Evolutionary conservation across 2,797 vertebrate species (phyloP), one percentile per base, ranked within the genome.

Genomic region (Thripadectes ignobilis): DNA sequence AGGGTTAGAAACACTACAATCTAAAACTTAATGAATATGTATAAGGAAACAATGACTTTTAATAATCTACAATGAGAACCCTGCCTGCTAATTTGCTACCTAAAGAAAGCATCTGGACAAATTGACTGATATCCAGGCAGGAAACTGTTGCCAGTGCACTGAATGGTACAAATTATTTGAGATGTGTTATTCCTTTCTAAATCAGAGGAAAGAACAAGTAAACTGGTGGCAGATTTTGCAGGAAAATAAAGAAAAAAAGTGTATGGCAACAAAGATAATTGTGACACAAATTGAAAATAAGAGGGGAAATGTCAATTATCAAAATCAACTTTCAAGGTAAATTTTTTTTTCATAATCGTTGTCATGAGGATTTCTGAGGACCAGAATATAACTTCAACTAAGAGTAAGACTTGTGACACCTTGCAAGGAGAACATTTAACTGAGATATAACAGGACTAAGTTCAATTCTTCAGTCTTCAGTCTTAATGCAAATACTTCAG

Each of bases 61-160:
- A 46, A 20, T 81, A 59, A 11, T 34, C 17, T 34, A 12, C 10
- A 26, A 26, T 16, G 13, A 62, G 4, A 5, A 59, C 2, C 5
- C 36, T 69, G 26, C 3, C 55, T 69, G 13, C 7, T 69, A 46
- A 34, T 39, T 66, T 39, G 3, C 14, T 43, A 30, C 7, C 30
- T 46, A 14, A 27, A 76, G 13, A 30, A 49, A 86, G 20, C 34
- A 55, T 30, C 32, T 59, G 39, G 10, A 80, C 10, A 66, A 69
- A 66, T 52, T 61, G 26, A 49, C 21, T 58, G 46, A 72, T 32
- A 75, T 20, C 12, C 41, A 67, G 22, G 49, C 6, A 62, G 23
- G 6, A 73, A 51, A 34, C 9, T 61, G 8, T 24, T 23, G 21
- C 23, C 32, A 38, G 13, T 54, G 59, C 0, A 0, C 49, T 14